A percentile compares a stretch with the other conserved stretches of the same genome.
These are phyloP conservation scores for Margaritifera margaritifera DNA, from an alignment of 2,888 invertebrate species.

Conservation along the genomic window DNA sequence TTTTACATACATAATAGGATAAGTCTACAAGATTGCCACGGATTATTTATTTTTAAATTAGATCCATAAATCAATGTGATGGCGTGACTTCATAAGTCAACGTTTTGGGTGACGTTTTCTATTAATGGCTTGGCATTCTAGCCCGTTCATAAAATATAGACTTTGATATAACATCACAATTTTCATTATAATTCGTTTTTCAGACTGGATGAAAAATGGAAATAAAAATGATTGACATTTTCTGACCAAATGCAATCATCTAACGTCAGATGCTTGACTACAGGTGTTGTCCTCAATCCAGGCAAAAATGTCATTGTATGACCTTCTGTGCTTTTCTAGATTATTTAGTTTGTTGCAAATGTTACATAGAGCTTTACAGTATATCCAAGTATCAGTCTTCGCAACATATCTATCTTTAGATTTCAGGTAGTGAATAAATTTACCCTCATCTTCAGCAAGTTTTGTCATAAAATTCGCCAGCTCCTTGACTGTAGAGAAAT, in stretches of 20 bases:
- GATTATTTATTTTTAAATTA: too few relatives aligned
- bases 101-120: too few relatives aligned
- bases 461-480: slow-evolving; percentile 13
- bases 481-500: slow-evolving; percentile 51
- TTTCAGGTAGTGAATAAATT: slow-evolving; percentile 20
- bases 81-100: too few relatives aligned
- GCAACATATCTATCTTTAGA: slow-evolving; percentile 14
- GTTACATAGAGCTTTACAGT: slow-evolving; percentile 14
- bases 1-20: too few relatives aligned
- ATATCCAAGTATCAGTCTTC: neutral
- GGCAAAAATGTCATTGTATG: slow-evolving; percentile 8
- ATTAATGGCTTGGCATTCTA: too few relatives aligned
- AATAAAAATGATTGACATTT: too few relatives aligned
- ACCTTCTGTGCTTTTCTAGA: slow-evolving; percentile 14
- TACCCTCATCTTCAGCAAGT: slow-evolving; percentile 15
- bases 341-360: slow-evolving; percentile 30
- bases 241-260: neutral
- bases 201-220: too few relatives aligned
- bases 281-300: slow-evolving; percentile 8
- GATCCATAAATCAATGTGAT: too few relatives aligned
- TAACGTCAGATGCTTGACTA: neutral
- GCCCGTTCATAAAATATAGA: too few relatives aligned
- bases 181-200: too few relatives aligned
- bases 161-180: too few relatives aligned
- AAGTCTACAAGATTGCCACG: too few relatives aligned